A percentile compares a stretch with the other conserved stretches of the same genome.
Evolutionary conservation across 37 sponge, comb jelly and placozoan genomes (phyloP).

Genomic region (Theonella swinhoei): DNA sequence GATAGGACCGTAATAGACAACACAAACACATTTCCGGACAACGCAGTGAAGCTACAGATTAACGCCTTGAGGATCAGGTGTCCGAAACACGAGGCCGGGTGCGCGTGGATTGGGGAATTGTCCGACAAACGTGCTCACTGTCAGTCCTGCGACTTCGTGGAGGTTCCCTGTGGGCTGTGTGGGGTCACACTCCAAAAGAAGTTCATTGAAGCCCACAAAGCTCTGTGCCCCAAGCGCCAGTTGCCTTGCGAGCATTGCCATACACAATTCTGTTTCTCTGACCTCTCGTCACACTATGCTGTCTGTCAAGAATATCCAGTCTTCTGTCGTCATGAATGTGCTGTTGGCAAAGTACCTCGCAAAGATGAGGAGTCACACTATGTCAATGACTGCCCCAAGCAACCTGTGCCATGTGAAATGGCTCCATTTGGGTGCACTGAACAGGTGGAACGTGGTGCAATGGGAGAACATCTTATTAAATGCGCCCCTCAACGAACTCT

Average conservation of each 20-base stretch:
- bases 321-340: slow-evolving; percentile 31
- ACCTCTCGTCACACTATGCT: slow-evolving; percentile 11
- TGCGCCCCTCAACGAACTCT: slow-evolving; percentile 35
- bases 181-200: neutral
- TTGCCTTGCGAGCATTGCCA: slow-evolving; percentile 45
- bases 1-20: slow-evolving; percentile 48
- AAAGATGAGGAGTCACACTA: slow-evolving; percentile 18
- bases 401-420: slow-evolving; percentile 32
- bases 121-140: slow-evolving; percentile 35
- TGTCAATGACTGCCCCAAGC: slow-evolving; percentile 22
- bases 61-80: slow-evolving; percentile 53
- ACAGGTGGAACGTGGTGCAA: slow-evolving; percentile 15
- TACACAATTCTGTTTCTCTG: neutral
- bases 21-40: slow-evolving; percentile 59
- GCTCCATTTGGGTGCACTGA: slow-evolving; percentile 50
- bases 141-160: slow-evolving; percentile 7
- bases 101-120: slow-evolving; percentile 54
- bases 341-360: neutral
- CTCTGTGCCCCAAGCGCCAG: slow-evolving; percentile 22
- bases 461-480: slow-evolving; percentile 23
- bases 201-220: neutral
- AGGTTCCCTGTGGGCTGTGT: slow-evolving; percentile 38
- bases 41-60: slow-evolving; percentile 63
- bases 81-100: slow-evolving; percentile 33
- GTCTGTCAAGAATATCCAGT: slow-evolving; percentile 24